phyloP scores from a whole-genome alignment of 2,888 invertebrate genomes.

The Tetanocera ferruginea region DNA sequence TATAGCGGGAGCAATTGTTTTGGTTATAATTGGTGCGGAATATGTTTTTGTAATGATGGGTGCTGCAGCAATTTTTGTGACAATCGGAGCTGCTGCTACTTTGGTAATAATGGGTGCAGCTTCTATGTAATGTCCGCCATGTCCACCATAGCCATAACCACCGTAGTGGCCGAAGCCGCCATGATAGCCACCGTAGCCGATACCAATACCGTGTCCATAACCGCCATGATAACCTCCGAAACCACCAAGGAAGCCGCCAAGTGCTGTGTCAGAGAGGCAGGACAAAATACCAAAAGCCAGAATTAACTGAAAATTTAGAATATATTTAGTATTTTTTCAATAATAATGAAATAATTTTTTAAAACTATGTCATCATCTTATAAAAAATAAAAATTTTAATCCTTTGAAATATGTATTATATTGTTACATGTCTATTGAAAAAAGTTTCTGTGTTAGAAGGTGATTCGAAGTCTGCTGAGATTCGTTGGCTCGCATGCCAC shows the following conservation, averaged over 20 bases:
- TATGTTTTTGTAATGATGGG: constrained; percentile 53
- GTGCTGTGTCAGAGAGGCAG: constrained; percentile 53
- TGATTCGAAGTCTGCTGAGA: too few relatives aligned
- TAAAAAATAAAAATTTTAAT: too few relatives aligned
- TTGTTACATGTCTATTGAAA: too few relatives aligned
- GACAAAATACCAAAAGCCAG: constrained; percentile 51
- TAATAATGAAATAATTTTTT: too few relatives aligned
- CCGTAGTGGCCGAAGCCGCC: constrained; percentile 51
- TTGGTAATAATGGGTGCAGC: constrained; percentile 57
- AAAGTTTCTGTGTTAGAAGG: too few relatives aligned
- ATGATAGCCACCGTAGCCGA: constrained; percentile 51
- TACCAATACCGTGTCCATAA: constrained; percentile 46
- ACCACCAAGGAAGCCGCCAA: constrained; percentile 54
- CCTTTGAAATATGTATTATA: too few relatives aligned
- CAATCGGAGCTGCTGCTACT: constrained; percentile 47
- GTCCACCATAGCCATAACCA: constrained; percentile 47
- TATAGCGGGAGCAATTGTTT: constrained; percentile 48
- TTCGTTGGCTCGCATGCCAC: too few relatives aligned
- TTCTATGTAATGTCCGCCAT: constrained; percentile 31
- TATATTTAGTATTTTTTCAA: too few relatives aligned
- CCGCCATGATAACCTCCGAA: constrained; percentile 42
- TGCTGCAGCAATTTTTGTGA: constrained; percentile 48
- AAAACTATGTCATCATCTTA: too few relatives aligned
- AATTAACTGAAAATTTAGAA: constrained; percentile 51
- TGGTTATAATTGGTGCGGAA: constrained; percentile 53